Evolutionary conservation across 2,797 vertebrate species (phyloP).

Genomic region (Sebastes trivittatus): DNA sequence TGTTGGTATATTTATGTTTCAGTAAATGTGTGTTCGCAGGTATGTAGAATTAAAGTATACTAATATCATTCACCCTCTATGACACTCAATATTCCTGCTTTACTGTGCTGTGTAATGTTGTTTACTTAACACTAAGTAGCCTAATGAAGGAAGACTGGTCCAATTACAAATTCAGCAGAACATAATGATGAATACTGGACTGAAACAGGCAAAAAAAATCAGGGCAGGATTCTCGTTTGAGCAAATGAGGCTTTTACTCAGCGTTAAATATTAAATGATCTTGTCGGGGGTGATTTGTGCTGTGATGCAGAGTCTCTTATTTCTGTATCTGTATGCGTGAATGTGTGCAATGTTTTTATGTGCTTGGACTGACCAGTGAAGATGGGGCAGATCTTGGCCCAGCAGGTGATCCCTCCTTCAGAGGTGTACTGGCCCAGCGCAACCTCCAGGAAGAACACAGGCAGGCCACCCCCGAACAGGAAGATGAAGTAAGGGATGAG

Average conservation of each 20-base stretch:
- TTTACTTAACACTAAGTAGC: conserved; percentile 32
- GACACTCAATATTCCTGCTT: neutral
- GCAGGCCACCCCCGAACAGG: conserved; percentile 97
- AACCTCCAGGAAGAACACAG: conserved; percentile 98
- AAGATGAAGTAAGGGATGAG: conserved; percentile 99
- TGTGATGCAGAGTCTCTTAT: neutral
- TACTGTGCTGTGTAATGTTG: conserved; percentile 3
- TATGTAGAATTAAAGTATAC: neutral
- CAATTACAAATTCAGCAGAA: conserved; percentile 36
- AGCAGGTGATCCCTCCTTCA: conserved; percentile 98
- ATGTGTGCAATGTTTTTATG: neutral
- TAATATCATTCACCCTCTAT: neutral
- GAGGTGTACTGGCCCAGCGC: conserved; percentile 99
- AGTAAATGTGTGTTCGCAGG: neutral
- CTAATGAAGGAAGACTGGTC: conserved; percentile 32
- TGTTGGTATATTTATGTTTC: neutral
- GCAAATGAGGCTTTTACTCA: conserved; percentile 34
- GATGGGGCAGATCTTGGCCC: conserved; percentile 98
- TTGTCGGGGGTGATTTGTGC: neutral
- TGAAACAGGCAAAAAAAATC: conserved; percentile 28
- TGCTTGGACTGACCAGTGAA: conserved; percentile 90
- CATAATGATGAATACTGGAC: conserved; percentile 28
- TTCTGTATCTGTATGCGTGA: neutral
- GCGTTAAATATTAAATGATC: conserved; percentile 29
- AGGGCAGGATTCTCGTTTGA: conserved; percentile 1